Percentiles rank a stretch among this genome's conserved stretches.
Conservation (phyloP, 2,888 invertebrate species). For the Chaetoderma sp. region DNA sequence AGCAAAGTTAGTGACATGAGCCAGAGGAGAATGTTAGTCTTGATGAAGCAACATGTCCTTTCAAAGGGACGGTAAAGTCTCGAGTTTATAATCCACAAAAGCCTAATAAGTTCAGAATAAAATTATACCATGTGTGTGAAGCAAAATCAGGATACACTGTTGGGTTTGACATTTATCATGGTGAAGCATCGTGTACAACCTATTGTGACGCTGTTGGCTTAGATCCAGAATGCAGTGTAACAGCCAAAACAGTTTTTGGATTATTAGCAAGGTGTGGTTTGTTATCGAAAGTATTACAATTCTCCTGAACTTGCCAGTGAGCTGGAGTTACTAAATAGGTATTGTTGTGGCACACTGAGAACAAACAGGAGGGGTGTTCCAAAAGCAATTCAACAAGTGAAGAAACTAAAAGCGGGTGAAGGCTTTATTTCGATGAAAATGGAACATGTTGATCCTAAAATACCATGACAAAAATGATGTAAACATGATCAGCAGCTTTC, state of each 20-base stretch:
- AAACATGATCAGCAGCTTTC: slow-evolving; percentile 24
- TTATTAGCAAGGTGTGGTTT: slow-evolving; percentile 17
- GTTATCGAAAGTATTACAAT: slow-evolving; percentile 26
- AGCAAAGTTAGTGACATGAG: neutral
- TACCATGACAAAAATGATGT: slow-evolving; percentile 28
- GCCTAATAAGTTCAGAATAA: slow-evolving; percentile 32
- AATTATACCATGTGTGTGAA: slow-evolving; percentile 35
- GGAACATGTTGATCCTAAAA: slow-evolving; percentile 20
- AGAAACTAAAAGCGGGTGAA: slow-evolving; percentile 22
- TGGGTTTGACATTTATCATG: slow-evolving; percentile 29
- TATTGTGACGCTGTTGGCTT: slow-evolving; percentile 29
- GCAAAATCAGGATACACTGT: slow-evolving; percentile 26
- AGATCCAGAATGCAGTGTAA: slow-evolving; percentile 10
- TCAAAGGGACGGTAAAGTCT: slow-evolving; percentile 29
- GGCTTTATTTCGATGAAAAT: slow-evolving; percentile 3
- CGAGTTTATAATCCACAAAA: slow-evolving; percentile 37
- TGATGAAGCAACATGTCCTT: slow-evolving; percentile 38
- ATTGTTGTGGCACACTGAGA: slow-evolving; percentile 28
- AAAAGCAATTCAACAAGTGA: slow-evolving; percentile 14
- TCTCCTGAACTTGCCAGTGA: slow-evolving; percentile 26
- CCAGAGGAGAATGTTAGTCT: slow-evolving; percentile 28
- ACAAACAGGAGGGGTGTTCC: slow-evolving; percentile 27
- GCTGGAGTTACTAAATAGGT: slow-evolving; percentile 9
- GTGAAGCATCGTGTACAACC: slow-evolving; percentile 26
- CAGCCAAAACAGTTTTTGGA: slow-evolving; percentile 14